These are phyloP conservation scores for Gisinianus flammeolus DNA, from an alignment of 2,888 invertebrate species.

Conservation along the genomic window DNA sequence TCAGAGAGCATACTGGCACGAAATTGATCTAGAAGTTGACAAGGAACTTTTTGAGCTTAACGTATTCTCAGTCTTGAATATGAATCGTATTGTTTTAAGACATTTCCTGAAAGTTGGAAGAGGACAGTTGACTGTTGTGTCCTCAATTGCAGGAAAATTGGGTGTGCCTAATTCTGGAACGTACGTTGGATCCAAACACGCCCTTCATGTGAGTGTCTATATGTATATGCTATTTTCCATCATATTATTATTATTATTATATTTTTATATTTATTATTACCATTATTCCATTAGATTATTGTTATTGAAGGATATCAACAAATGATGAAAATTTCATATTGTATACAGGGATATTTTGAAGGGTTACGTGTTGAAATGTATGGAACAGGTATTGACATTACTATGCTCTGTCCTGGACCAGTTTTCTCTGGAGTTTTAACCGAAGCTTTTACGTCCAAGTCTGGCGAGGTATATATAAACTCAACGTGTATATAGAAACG, in stretches of 20 bases:
- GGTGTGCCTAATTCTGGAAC: slow-evolving; percentile 72
- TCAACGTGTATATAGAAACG: not conserved
- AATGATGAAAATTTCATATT: too few species aligned
- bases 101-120: slow-evolving; percentile 66
- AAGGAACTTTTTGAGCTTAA: slow-evolving; percentile 73
- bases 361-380: slow-evolving; percentile 69
- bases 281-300: too few species aligned
- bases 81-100: slow-evolving; percentile 72
- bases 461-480: slow-evolving; percentile 65
- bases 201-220: slow-evolving; percentile 80
- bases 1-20: slow-evolving; percentile 75
- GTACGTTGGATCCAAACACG: slow-evolving; percentile 78
- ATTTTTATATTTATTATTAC: too few species aligned
- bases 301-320: too few species aligned
- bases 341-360: slow-evolving; percentile 73
- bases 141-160: slow-evolving; percentile 75
- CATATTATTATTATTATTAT: too few species aligned
- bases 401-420: slow-evolving; percentile 78
- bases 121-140: slow-evolving; percentile 77
- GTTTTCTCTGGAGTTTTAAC: slow-evolving; percentile 73
- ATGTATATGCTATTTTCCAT: too few species aligned
- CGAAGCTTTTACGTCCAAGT: slow-evolving; percentile 72
- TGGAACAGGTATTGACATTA: slow-evolving; percentile 69
- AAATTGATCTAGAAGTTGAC: slow-evolving; percentile 75
- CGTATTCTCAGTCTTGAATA: slow-evolving; percentile 73